Evolutionary conservation across 1,140 invertebrate species (phyloP), one percentile per base, ranked within the genome.

Genomic region (Ostrea edulis): DNA sequence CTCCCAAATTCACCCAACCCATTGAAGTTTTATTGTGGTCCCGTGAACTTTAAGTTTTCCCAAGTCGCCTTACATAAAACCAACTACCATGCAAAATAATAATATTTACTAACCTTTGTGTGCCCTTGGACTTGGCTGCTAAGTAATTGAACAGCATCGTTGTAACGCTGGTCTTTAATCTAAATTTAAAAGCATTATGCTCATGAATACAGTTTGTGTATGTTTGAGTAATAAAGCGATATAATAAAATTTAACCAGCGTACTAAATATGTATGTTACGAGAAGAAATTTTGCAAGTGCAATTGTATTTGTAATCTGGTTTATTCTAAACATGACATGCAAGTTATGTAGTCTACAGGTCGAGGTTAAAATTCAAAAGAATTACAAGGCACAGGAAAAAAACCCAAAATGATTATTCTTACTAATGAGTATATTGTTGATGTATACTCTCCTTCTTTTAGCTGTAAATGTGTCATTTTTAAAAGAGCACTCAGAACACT

Each of bases 131-230:
- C 92, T 88, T 97, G 96, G 90, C 96, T 96, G 87, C 96, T 96
- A 82, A 99, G 96, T 81, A 99, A 95, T 93, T 98, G 97, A 87
- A 99, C 97, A 12, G 97, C 97, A 93, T 99, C 98, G 89, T 96
- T 96, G 93, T 98, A 99, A 90, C 97, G 96, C 88, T 97, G 97
- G 93, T 99, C 98, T 95, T 98, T 98, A 90, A 99, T 98, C 98
- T 99, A 95, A 89, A 96, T 96, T 68, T 85, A 54, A 62, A 87
- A 44, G 83, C 12, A 55, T 9, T 35, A 83, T 29, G 22, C 0
- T 22, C 11, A 81, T 22, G 29, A 81, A 77, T 11, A 14, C 29
- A 12, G n/a, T n/a, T 5, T 77, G 3, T 77, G 22, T 58, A 44
- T 58, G 12, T 11, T 3, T 62, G 55, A 62, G 8, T 20, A 62